Evolutionary conservation across 1,140 invertebrate genomes (phyloP).

Genomic region (Drosophila carrolli): DNA sequence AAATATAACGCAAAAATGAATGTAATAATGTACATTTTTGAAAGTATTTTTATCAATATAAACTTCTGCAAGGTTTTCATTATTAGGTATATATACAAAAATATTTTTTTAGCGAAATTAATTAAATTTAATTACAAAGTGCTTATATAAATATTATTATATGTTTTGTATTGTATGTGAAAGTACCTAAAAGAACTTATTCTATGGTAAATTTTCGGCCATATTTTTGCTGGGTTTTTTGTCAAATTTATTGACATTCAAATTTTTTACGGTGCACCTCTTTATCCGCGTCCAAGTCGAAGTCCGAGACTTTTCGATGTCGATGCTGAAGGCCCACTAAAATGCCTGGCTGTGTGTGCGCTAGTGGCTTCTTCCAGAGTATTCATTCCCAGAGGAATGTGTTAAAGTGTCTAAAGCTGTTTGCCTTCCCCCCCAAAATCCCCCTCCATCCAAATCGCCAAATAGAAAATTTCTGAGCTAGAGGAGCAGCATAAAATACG

Average conservation of each 20-base stretch:
- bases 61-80: no score
- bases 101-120: no score
- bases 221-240: no score
- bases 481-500: slow-evolving; percentile 10
- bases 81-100: no score
- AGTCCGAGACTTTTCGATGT: slow-evolving; percentile 25
- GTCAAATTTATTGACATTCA: not conserved
- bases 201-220: no score
- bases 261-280: slow-evolving; percentile 17
- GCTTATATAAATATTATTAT: no score
- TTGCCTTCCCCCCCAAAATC: slow-evolving; percentile 23
- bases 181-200: no score
- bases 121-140: no score
- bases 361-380: slow-evolving; percentile 23
- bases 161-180: no score
- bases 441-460: slow-evolving; percentile 4
- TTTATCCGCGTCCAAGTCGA: slow-evolving; percentile 20
- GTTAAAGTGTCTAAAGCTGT: slow-evolving; percentile 73
- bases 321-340: slow-evolving; percentile 29
- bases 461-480: slow-evolving; percentile 17
- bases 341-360: slow-evolving; percentile 29
- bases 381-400: slow-evolving; percentile 67
- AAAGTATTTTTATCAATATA: no score
- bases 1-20: not conserved
- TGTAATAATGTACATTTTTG: not conserved